Evolutionary conservation across 2,113 vertebrate species (phyloP).

Genomic region (Cephalophus harveyi): DNA sequence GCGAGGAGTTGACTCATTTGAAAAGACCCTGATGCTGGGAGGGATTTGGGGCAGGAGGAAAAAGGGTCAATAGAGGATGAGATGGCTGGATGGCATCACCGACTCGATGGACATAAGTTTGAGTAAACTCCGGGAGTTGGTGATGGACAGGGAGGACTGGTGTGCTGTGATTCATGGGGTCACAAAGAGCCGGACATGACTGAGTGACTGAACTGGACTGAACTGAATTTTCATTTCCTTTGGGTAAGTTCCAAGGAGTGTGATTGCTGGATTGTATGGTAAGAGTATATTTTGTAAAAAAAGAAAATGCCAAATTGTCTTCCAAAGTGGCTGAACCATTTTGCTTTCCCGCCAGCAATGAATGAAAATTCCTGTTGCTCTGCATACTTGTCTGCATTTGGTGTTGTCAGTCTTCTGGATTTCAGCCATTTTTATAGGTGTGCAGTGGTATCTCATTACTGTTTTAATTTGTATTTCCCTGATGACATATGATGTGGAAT

Average conservation of each 20-base stretch:
- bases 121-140: too few species aligned
- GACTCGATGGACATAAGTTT: too few species aligned
- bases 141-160: too few species aligned
- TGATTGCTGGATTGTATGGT: not conserved
- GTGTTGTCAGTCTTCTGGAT: not conserved
- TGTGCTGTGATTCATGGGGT: too few species aligned
- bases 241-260: not conserved
- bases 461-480: not conserved
- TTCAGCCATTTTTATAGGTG: not conserved
- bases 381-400: not conserved
- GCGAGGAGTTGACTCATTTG: too few species aligned
- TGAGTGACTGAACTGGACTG: too few species aligned
- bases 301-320: not conserved
- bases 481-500: not conserved
- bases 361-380: not conserved
- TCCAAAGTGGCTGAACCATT: not conserved
- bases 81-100: too few species aligned
- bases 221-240: not conserved
- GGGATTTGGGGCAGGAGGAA: too few species aligned
- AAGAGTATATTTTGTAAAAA: not conserved
- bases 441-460: not conserved
- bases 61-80: too few species aligned
- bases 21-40: too few species aligned
- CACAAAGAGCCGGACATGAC: fast-evolving
- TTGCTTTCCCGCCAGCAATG: not conserved